phyloP scores from a whole-genome alignment of 2,113 vertebrate genomes.

The Tamias sibiricus region DNA sequence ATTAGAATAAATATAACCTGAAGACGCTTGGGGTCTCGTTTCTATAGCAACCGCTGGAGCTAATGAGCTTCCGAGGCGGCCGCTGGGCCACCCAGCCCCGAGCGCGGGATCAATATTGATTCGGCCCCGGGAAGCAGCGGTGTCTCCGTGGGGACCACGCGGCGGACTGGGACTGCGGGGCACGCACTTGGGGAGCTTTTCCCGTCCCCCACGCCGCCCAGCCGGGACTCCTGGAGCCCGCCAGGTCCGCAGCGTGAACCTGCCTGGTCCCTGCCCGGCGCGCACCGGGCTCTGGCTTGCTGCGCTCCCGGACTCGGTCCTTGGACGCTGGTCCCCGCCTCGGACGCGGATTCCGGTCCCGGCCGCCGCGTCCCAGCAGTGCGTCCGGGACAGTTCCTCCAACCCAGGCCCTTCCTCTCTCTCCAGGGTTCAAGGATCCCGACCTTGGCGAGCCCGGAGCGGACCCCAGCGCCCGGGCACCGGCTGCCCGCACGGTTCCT shows the following conservation, averaged over 20 bases:
- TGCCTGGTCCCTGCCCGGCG: neutral
- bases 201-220: neutral
- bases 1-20: slow-evolving; percentile 76
- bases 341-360: neutral
- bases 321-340: slow-evolving; percentile 32
- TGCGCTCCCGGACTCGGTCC: slow-evolving; percentile 6
- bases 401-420: neutral
- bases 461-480: neutral
- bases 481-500: neutral
- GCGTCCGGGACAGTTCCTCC: neutral
- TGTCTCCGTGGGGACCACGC: neutral
- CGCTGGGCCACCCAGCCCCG: neutral
- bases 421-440: neutral
- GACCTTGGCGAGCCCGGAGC: neutral
- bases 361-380: neutral
- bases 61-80: slow-evolving; percentile 62
- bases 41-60: slow-evolving; percentile 61
- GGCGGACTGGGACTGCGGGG: neutral
- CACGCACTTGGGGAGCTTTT: neutral
- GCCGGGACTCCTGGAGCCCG: neutral
- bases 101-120: slow-evolving; percentile 56
- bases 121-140: neutral
- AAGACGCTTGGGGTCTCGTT: slow-evolving; percentile 73
- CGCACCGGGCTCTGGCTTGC: slow-evolving; percentile 2
- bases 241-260: neutral